A percentile compares a stretch with the other conserved stretches of the same genome.
These are phyloP conservation scores for Nomada ferruginata DNA, from an alignment of 2,888 invertebrate species.

Conservation along the genomic window DNA sequence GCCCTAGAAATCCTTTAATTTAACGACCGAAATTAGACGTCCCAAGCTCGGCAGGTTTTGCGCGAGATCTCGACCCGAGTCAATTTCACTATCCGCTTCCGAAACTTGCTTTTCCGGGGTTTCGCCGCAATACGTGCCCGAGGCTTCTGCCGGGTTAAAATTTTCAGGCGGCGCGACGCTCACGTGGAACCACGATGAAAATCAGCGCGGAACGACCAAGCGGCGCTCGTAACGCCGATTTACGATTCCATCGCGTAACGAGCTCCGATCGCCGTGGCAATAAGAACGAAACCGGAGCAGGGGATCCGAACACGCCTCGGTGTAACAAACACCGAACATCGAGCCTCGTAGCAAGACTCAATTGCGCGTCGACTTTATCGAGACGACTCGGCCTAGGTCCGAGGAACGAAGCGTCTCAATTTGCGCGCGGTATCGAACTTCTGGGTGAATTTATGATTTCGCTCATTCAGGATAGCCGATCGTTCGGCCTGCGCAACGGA, in stretches of 20 bases:
- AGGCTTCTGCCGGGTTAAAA: neutral
- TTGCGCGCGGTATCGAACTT: conserved; percentile 36
- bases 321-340: conserved; percentile 18
- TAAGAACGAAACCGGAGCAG: conserved; percentile 33
- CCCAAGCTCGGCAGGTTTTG: conserved; percentile 37
- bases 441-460: conserved; percentile 36
- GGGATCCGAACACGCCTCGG: conserved; percentile 28
- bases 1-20: conserved; percentile 64
- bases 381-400: neutral
- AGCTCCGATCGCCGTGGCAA: conserved; percentile 19
- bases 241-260: conserved; percentile 35
- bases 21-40: conserved; percentile 65
- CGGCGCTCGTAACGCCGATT: conserved; percentile 22
- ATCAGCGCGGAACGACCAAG: neutral
- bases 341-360: conserved; percentile 40
- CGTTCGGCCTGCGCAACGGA: neutral
- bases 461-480: conserved; percentile 5
- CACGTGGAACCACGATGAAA: neutral
- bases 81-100: conserved; percentile 25
- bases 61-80: conserved; percentile 26
- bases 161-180: neutral
- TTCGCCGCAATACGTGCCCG: neutral
- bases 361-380: conserved; percentile 46
- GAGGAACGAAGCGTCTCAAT: neutral
- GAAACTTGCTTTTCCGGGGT: conserved; percentile 22